Evolutionary conservation across 2,888 invertebrate species (phyloP), one percentile per base, ranked within the genome.

Genomic region (Phalera bucephala): DNA sequence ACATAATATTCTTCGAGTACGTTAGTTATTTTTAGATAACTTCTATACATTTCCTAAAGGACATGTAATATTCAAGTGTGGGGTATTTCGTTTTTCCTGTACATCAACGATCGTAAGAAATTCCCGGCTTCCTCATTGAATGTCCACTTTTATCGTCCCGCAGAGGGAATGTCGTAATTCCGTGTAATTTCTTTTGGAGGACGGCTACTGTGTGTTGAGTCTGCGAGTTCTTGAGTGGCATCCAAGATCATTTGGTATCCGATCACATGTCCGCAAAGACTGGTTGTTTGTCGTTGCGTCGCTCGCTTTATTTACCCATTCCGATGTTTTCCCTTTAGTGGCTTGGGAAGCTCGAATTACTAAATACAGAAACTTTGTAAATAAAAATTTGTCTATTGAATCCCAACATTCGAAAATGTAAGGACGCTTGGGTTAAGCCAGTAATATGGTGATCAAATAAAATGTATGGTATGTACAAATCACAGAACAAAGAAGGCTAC

Each of bases 241-340:
- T 64, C 64, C 61, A 68, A 64, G 66, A 71, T 63, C 69, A 70
- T 79, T 81, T 77, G 71, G 79, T 79, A 81, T 82, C 81, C 72
- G 77, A 82, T 82, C 84, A 80, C 82, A 73, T 58, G 70, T 74
- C 67, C 61, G 51, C 66, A 57, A 70, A 68, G 68, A 52, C 65
- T 68, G 64, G 69, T 67, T 71, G 77, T 17, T 84, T 82, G 78
- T 72, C 60, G 71, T 66, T 61, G 54, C 61, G 46, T 48, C 60
- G 58, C 52, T 61, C 58, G 49, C 56, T 72, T 67, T 83, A 79
- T 80, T 80, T 82, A 72, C 79, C 71, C 68, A 63, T 67, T 71
- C 47, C 58, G 46, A 69, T 77, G 69, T 78, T 74, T 69, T 72
- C 64, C 68, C 68, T 71, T 68, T 67, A 70, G 62, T 68, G 59